phyloP scores from a whole-genome alignment of 2,888 invertebrate species.

The Chaitophorus viminalis region DNA sequence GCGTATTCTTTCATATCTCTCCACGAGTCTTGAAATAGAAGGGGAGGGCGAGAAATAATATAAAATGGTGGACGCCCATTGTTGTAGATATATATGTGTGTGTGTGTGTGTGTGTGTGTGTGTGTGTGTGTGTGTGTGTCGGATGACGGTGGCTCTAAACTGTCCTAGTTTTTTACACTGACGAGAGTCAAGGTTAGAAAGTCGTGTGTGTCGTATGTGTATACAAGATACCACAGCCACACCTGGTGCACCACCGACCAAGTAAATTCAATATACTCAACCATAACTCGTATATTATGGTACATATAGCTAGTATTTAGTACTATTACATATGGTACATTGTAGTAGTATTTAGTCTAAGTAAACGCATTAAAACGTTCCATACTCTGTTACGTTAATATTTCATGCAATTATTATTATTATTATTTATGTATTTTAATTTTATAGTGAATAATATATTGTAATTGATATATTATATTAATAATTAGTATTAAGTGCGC shows the following conservation, averaged over 20 bases:
- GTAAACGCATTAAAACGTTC: neutral
- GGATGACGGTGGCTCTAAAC: neutral
- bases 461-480: too few species aligned
- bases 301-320: too few species aligned
- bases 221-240: conserved; percentile 6
- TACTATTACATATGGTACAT: too few species aligned
- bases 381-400: neutral
- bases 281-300: too few species aligned
- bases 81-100: neutral
- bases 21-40: neutral
- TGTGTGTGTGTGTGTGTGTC: neutral
- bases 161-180: conserved; percentile 51
- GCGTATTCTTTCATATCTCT: conserved; percentile 33
- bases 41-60: neutral
- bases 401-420: neutral
- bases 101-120: neutral
- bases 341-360: too few species aligned
- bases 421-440: neutral
- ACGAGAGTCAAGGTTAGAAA: conserved; percentile 58
- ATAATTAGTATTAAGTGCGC: neutral
- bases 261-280: neutral
- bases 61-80: conserved; percentile 30
- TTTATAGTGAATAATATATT: neutral
- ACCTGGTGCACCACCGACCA: conserved; percentile 10
- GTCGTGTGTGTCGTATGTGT: conserved; percentile 18